Evolutionary conservation across 2,888 invertebrate species (phyloP), one percentile per base, ranked within the genome.

Genomic region (Philereme vetulata): DNA sequence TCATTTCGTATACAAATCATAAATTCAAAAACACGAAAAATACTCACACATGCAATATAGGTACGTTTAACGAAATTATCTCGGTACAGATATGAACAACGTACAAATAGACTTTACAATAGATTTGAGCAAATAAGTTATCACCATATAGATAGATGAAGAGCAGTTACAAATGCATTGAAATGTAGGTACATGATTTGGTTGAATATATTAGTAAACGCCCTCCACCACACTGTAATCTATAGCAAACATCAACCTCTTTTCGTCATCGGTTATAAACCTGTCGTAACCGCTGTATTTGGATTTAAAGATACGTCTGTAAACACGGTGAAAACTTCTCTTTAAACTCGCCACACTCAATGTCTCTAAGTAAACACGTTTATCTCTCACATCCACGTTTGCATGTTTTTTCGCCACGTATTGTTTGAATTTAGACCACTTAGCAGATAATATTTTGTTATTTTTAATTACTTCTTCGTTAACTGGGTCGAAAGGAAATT

Each of bases 251-350:
- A 77, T 73, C 67, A 92, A 95, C 95, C 95, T 95, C 86, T 93
- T 93, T 77, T 96, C 96, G 74, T 96, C 95, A 35, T 96, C 96
- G 3, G 94, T 93, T 45, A 95, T 84, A 80, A 96, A 93, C 72
- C 93, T 91, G 68, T 92, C 90, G 78, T 96, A 96, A 42, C 94
- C 94, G 74, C 87, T 89, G 61, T 83, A 82, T 67, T 92, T 93
- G 5, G 93, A 80, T 54, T 78, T 85, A 56, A 92, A 87, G 32
- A 90, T 58, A 46, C 75, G 76, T 54, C 71, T 81, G 68, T 74
- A 93, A 49, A 93, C 80, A 73, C 88, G 92, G 66, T 81, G 82
- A 11, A 93, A 62, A 64, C 81, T 84, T 62, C 90, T 81, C 67
- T 82, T 90, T 21, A 87, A 77, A 78, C 86, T 87, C 4, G 81